Evolutionary conservation across 2,797 vertebrate genomes (phyloP).

Genomic region (Oreortyx pictus): DNA sequence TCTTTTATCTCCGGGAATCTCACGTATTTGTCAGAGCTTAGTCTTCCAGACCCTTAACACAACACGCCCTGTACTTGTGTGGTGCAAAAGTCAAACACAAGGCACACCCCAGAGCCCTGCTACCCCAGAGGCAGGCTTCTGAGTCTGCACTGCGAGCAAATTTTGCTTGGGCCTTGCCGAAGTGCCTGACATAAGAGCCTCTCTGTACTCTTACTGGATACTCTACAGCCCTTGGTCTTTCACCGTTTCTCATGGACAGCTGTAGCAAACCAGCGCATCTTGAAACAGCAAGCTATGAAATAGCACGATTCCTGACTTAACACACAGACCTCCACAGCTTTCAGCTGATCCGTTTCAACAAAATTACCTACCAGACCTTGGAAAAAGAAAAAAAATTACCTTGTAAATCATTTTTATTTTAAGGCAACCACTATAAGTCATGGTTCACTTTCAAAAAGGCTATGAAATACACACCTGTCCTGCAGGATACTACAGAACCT

Average conservation of each 20-base stretch:
- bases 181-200: fast-evolving
- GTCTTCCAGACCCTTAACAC: not conserved
- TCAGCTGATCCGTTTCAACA: not conserved
- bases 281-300: not conserved
- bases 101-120: not conserved
- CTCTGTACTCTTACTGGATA: fast-evolving
- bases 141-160: not conserved
- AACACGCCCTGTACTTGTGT: fast-evolving
- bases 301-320: not conserved
- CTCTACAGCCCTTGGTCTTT: not conserved
- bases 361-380: not conserved
- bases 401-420: not conserved
- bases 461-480: not conserved
- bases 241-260: not conserved
- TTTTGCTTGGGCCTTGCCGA: not conserved
- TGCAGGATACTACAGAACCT: not conserved
- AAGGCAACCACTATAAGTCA: not conserved
- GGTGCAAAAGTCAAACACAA: fast-evolving
- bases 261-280: not conserved
- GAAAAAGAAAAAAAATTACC: not conserved
- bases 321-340: not conserved
- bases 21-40: not conserved
- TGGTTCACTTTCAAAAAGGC: not conserved
- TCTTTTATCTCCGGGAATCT: not conserved
- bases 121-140: not conserved